These are phyloP conservation scores for Chloropsis hardwickii DNA, from an alignment of 2,113 vertebrate species.

Conservation along the genomic window DNA sequence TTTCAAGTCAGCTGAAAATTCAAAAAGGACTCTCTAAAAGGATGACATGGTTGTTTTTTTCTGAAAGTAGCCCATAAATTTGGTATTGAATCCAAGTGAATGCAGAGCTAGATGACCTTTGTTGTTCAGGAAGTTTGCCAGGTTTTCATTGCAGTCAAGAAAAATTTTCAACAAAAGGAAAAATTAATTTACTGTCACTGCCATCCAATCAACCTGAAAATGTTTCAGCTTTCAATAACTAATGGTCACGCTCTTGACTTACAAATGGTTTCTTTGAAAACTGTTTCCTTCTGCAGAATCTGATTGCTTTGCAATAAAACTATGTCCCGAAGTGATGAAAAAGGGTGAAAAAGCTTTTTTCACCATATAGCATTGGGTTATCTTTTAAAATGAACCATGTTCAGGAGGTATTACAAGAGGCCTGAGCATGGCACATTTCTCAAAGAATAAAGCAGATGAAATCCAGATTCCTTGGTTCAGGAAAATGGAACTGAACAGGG, in stretches of 20 bases:
- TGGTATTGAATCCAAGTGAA: neutral
- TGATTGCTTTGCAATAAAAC: neutral
- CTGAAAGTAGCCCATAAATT: neutral
- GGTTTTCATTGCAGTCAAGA: rapidly evolving
- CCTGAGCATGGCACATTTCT: neutral
- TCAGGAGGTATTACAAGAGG: neutral
- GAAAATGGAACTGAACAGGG: neutral
- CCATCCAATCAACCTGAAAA: neutral
- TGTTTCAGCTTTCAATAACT: neutral
- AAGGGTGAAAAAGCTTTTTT: neutral
- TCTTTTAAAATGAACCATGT: neutral
- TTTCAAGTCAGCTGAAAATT: neutral
- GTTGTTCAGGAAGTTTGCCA: neutral
- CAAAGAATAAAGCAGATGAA: neutral
- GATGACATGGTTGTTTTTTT: neutral
- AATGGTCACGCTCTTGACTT: neutral
- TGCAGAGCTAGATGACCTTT: neutral
- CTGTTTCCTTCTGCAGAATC: neutral
- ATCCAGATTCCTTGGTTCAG: neutral
- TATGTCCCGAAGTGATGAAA: neutral
- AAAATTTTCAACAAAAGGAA: neutral
- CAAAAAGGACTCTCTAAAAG: neutral
- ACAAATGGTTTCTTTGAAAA: neutral
- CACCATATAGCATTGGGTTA: neutral
- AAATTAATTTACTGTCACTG: neutral